Evolutionary conservation across 92 coral and sea anemone species (phyloP).

Genomic region (Muricea muricata): DNA sequence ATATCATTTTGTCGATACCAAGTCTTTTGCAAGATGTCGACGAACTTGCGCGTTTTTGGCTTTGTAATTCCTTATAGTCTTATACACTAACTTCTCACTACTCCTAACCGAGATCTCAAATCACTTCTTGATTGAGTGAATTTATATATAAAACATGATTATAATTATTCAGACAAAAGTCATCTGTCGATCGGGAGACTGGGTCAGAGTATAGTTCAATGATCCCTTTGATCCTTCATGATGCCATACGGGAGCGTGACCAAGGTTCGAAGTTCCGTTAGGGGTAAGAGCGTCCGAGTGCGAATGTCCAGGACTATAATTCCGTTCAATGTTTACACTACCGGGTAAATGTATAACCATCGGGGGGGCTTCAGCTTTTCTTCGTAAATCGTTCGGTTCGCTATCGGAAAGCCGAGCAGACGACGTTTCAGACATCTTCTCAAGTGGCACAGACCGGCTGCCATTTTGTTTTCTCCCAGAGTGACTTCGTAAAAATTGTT

Average conservation of each 20-base stretch:
- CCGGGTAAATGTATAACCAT: slow-evolving; percentile 19
- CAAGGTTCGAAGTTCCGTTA: slow-evolving; percentile 17
- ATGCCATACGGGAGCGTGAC: slow-evolving; percentile 46
- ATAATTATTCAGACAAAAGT: slow-evolving; percentile 34
- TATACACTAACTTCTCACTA: too few relatives aligned
- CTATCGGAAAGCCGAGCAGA: background rate
- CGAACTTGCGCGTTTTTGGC: too few relatives aligned
- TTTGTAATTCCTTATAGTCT: too few relatives aligned
- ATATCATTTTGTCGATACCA: too few relatives aligned
- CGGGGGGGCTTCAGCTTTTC: slow-evolving; percentile 2
- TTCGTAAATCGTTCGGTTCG: background rate
- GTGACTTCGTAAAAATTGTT: slow-evolving; percentile 7
- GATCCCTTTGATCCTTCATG: slow-evolving; percentile 36
- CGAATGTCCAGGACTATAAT: background rate
- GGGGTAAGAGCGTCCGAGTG: background rate
- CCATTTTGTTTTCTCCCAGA: slow-evolving; percentile 37
- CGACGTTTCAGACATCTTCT: background rate
- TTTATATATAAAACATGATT: background rate
- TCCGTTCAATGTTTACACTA: slow-evolving; percentile 22
- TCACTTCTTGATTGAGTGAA: too few relatives aligned
- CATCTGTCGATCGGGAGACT: slow-evolving; percentile 34
- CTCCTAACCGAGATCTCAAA: too few relatives aligned
- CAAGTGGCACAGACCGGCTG: slow-evolving; percentile 18
- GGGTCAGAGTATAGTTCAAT: slow-evolving; percentile 31
- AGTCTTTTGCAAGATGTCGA: too few relatives aligned